phyloP scores from a whole-genome alignment of 2,888 invertebrate genomes.

The Drosophila kambysellisi region DNA sequence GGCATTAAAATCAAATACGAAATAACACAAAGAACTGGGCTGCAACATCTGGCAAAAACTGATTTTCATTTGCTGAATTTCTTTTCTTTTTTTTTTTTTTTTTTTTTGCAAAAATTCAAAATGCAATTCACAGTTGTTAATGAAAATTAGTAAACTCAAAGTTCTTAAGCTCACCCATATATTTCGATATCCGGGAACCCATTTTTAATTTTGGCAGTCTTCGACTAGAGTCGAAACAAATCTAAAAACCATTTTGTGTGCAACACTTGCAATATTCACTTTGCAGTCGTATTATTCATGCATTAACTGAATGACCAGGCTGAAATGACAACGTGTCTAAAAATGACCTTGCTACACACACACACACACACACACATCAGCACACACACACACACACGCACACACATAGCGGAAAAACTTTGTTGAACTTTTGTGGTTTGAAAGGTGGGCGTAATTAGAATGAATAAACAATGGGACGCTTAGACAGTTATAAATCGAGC shows the following conservation, averaged over 20 bases:
- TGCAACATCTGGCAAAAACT: not conserved
- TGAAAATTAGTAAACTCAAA: not conserved
- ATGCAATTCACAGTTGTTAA: not conserved
- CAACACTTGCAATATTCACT: conserved; percentile 15
- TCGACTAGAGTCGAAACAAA: not conserved
- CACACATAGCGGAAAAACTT: not conserved
- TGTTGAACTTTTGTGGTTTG: conserved; percentile 28
- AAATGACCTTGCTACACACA: conserved; percentile 30
- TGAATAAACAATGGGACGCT: conserved; percentile 36
- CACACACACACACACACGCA: not conserved
- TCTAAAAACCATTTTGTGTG: not conserved
- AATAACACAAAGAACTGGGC: not conserved
- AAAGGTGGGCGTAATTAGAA: conserved; percentile 31
- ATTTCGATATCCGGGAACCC: not conserved
- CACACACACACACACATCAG: not conserved
- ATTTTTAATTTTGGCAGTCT: not conserved
- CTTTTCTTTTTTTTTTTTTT: not conserved
- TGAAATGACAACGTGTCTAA: conserved; percentile 36
- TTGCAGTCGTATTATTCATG: conserved; percentile 22
- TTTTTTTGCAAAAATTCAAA: not conserved
- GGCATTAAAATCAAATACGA: not conserved
- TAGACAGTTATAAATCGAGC: conserved; percentile 10
- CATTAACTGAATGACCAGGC: conserved; percentile 31
- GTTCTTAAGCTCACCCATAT: not conserved
- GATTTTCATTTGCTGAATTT: not conserved